Conservation (phyloP, 2,797 vertebrate genomes). For the Sebastes elongatus region DNA sequence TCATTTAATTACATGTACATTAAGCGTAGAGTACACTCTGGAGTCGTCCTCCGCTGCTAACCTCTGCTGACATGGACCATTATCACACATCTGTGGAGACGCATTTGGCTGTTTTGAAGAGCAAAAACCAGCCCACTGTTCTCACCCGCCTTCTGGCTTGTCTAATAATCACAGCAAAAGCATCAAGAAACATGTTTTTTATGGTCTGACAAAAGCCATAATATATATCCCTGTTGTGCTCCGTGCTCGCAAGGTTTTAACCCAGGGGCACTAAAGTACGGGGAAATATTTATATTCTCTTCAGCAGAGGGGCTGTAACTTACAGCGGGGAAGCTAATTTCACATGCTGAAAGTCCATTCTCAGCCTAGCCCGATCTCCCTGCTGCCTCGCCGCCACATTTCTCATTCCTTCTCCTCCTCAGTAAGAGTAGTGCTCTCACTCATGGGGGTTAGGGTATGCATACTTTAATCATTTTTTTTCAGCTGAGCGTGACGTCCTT, state of each 20-base stretch:
- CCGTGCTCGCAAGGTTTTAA: conserved; percentile 37
- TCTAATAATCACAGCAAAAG: conserved; percentile 57
- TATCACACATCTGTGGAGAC: conserved; percentile 52
- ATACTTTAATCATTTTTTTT: conserved; percentile 31
- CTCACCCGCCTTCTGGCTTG: conserved; percentile 6
- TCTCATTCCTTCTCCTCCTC: conserved; percentile 20
- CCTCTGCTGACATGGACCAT: conserved; percentile 46
- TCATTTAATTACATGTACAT: conserved; percentile 47
- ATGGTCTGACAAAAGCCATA: conserved; percentile 63
- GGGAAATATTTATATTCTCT: conserved; percentile 66
- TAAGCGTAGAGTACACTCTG: not conserved
- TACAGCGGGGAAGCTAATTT: conserved; percentile 62
- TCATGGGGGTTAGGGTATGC: conserved; percentile 12
- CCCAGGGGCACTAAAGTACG: conserved; percentile 48
- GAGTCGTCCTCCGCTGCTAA: conserved; percentile 26
- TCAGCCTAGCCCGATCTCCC: conserved; percentile 14
- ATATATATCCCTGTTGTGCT: conserved; percentile 62
- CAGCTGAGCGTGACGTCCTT: conserved; percentile 14
- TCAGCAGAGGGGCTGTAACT: conserved; percentile 61
- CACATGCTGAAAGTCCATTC: conserved; percentile 63
- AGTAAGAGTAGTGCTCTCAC: not conserved
- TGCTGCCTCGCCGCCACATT: conserved; percentile 27
- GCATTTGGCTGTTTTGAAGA: not conserved
- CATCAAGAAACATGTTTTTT: conserved; percentile 59
- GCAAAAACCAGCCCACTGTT: not conserved